Base-by-base conservation (phyloP, 2,797 vertebrate genomes). In the Ambastaia sidthimunki region DNA sequence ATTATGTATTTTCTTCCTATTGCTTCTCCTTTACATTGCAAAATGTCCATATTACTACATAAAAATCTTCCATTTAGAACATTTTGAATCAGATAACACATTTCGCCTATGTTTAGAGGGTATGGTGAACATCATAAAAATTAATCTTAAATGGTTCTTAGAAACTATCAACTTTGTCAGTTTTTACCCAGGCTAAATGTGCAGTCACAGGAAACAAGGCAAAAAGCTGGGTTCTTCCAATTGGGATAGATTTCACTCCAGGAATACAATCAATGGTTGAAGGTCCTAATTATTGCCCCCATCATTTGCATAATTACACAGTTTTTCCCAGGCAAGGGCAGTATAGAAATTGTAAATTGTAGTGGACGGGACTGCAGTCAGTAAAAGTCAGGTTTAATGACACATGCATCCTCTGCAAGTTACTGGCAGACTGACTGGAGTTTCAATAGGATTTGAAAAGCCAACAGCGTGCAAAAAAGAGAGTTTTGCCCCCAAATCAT, bases 401-500 rank as follows among this genome's bases (percentile, higher is more conserved):
- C 94, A 95, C 95, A 95, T 93, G 92, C 96, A 93, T 95, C 92
- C 93, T 93, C 91, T 90, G 90, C 95, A 92, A 95, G 93, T 93
- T n/a, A 18, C 92, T 94, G 94, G 93, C 94, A 95, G 93, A 91
- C 96, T 93, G 94, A 91, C 93, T 93, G 93, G 93, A 93, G 94
- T 95, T 95, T 98, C 94, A 98, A 98, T 96, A 95, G 96, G 96
- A 96, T 97, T 97, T 96, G 95, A 96, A 97, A 96, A 71, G 95
- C 96, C 96, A 96, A 97, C 96, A 96, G 96, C 96, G 96, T 98
- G 95, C 93, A 96, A 96, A 98, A 55, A 98, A 98, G 94, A 96
- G 96, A 97, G 96, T 97, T 97, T 97, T 96, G 94, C 96, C 96
- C 95, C 94, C 94, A 97, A 99, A 98, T 98, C 97, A 97, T 98